Percentiles rank a stretch among this genome's conserved stretches.
Conservation (phyloP, 2,797 vertebrate genomes). For the Acrocephalus scirpaceus region DNA sequence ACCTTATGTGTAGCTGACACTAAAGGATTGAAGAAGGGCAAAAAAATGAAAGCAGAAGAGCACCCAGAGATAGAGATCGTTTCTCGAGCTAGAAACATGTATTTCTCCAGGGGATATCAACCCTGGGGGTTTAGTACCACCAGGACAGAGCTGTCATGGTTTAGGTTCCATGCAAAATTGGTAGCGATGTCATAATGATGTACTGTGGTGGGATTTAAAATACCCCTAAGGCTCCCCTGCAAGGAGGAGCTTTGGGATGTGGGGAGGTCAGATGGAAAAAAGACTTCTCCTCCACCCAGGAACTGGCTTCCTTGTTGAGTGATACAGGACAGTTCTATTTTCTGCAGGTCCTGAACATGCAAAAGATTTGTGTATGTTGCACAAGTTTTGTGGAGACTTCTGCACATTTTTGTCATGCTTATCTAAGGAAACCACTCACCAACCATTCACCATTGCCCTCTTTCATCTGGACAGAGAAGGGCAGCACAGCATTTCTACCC, state of each 20-base stretch:
- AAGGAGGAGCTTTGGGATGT: background rate
- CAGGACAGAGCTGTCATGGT: background rate
- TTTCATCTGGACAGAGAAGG: background rate
- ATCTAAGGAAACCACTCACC: background rate
- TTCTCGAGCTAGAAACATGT: background rate
- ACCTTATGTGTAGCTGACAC: background rate
- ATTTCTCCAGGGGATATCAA: background rate
- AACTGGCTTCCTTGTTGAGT: background rate
- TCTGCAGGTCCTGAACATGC: background rate
- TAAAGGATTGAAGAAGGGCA: background rate
- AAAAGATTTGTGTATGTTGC: background rate
- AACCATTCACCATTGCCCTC: background rate
- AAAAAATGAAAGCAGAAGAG: background rate
- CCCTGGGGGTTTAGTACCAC: background rate
- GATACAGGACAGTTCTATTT: background rate
- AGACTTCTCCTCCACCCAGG: background rate
- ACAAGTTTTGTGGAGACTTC: background rate
- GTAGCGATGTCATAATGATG: no score
- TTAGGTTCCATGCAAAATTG: background rate
- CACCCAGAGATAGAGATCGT: background rate
- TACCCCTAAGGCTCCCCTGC: background rate
- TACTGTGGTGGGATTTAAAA: background rate
- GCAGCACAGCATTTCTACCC: background rate
- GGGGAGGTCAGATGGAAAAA: background rate
- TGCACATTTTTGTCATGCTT: background rate